Evolutionary conservation across 2,888 invertebrate genomes (phyloP), one percentile per base, ranked within the genome.

Genomic region (Phytoseiulus persimilis): DNA sequence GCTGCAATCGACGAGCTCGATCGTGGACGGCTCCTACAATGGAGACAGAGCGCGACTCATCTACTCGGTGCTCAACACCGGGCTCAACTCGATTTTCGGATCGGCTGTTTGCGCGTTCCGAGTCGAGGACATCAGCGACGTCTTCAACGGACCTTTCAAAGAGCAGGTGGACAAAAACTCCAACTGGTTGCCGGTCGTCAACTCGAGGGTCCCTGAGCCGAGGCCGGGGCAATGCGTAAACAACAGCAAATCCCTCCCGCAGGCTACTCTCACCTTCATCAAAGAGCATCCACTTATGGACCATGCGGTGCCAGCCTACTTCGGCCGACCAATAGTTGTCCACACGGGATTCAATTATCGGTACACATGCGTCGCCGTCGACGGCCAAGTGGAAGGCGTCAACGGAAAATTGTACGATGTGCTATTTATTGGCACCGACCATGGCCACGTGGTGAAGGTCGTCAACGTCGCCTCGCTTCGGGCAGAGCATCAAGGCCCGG

Each of bases 281-380:
- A 97, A 97, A 93, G 95, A 96, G 33, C 98, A 99, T 94, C 96
- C 98, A 0, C 94, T 99, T 83, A 98, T 99, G 98, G 97, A 99
- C 93, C 95, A 95, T 92, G 95, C 97, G 28, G 97, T 99, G 28
- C 95, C 96, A 28, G 95, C 98, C 2, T 95, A 95, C 92, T 95
- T 96, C 92, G 95, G 95, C 5, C 94, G 95, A 91, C 98, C 98
- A 32, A 94, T 98, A 91, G 94, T 98, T 90, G 90, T 91, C 18
- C 91, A 91, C 84, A 91, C 91, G 18, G 91, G 91, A n/a, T 91
- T 91, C 89, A 90, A 90, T 32, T 95, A 97, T 92, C 95, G 97
- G 92, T 96, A 98, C 92, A 98, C 98, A 18, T 95, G 96, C 90
- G 96, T 99, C 90, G 96, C 96, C 2, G 96, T 99, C 46, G 98